Evolutionary conservation across 53 echinoderm and acorn worm species (phyloP).

Genomic region (Glandiceps talaboti): DNA sequence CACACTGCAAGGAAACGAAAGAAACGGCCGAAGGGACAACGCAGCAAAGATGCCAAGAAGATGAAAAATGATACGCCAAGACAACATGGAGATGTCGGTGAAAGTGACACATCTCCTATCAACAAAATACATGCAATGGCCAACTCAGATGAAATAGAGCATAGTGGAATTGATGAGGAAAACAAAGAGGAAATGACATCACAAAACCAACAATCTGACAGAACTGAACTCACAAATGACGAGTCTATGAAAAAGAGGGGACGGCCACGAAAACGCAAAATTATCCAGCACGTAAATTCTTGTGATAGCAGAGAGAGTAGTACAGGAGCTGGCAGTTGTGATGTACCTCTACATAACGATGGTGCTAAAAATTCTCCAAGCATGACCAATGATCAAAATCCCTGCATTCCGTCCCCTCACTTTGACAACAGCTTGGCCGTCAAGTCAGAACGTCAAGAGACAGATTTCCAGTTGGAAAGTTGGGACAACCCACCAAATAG

Average conservation of each 20-base stretch:
- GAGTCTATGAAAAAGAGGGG: not conserved
- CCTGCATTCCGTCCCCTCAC: not conserved
- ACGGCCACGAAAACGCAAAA: not conserved
- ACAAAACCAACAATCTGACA: not conserved
- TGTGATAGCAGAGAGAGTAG: not conserved
- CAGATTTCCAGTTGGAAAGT: constrained; percentile 15
- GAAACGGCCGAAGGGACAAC: not conserved
- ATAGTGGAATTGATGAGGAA: not conserved
- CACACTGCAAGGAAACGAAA: not conserved
- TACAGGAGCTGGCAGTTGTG: not conserved
- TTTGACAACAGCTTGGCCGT: not conserved
- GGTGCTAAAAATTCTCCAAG: not conserved
- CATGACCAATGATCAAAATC: not conserved
- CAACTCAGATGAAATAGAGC: not conserved
- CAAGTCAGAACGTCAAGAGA: not conserved
- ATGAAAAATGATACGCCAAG: not conserved
- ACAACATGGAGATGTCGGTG: not conserved
- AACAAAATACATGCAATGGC: not conserved
- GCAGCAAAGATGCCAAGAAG: not conserved
- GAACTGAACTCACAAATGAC: not conserved
- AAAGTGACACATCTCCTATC: not conserved
- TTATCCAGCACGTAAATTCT: not conserved
- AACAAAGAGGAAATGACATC: not conserved
- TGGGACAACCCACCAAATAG: constrained; percentile 79
- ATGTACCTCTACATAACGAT: not conserved